A percentile compares a stretch with the other conserved stretches of the same genome.
phyloP scores from a whole-genome alignment of 2,113 vertebrate genomes.

The Oryzias celebensis region DNA sequence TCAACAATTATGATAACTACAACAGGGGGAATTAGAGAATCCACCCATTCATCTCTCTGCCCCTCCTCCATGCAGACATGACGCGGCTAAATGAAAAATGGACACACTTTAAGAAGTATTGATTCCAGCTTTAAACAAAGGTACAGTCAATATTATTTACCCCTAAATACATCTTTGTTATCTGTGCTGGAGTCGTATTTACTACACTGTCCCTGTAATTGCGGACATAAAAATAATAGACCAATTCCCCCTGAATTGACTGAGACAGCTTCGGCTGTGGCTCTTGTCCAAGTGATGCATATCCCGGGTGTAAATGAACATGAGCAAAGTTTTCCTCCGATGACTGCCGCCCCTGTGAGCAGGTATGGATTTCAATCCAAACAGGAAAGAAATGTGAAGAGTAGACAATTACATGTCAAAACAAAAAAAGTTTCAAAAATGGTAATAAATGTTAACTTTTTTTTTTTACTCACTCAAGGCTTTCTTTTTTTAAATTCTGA shows the following conservation, averaged over 20 bases:
- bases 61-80: slow-evolving; percentile 77
- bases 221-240: slow-evolving; percentile 83
- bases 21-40: slow-evolving; percentile 78
- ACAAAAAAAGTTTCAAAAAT: not conserved
- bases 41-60: slow-evolving; percentile 79
- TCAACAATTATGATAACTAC: slow-evolving; percentile 82
- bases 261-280: slow-evolving; percentile 67
- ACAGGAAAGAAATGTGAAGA: slow-evolving; percentile 25
- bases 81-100: slow-evolving; percentile 85
- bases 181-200: slow-evolving; percentile 75
- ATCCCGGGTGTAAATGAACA: slow-evolving; percentile 64
- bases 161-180: slow-evolving; percentile 87
- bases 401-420: not conserved
- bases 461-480: not conserved
- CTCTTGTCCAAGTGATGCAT: slow-evolving; percentile 72
- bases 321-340: slow-evolving; percentile 47
- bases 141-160: slow-evolving; percentile 87
- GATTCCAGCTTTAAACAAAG: slow-evolving; percentile 86
- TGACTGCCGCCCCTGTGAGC: slow-evolving; percentile 16
- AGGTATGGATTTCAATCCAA: slow-evolving; percentile 29
- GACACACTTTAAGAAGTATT: slow-evolving; percentile 84
- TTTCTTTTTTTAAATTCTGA: not conserved
- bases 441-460: slow-evolving; percentile 15
- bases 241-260: slow-evolving; percentile 78
- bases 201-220: slow-evolving; percentile 80